Evolutionary conservation across 2,888 invertebrate species (phyloP), one percentile per base, ranked within the genome.

Genomic region (Sinhomidia bicolor): DNA sequence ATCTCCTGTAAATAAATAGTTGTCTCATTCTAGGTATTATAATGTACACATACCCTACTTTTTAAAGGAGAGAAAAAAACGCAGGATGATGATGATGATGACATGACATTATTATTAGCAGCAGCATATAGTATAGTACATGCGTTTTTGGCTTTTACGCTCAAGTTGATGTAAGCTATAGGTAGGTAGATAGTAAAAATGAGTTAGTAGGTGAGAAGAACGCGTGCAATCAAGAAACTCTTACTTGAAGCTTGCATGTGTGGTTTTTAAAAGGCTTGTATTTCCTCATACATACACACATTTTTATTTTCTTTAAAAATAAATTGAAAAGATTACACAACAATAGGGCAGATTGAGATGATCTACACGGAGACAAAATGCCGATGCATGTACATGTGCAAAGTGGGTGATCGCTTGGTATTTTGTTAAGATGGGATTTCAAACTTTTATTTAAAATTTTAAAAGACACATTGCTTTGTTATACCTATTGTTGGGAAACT

Each of bases 41-140:
- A 26, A 74, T n/a, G 54, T 82, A 29, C 47, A 65, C 54, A 74
- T 71, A 57, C 57, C 57, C 68, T 65, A 81, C 41, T 71, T 74
- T 71, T 80, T 71, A 23, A 20, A 44, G 44, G 36, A 2, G 23
- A 9, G 10, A 32, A 54, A 54, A 14, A 54, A 12, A 17, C 17
- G n/a, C n/a, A n/a, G n/a, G 32, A 76, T 76, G 74, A 47, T 44
- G 41, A 26, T 47, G 60, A 80, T 36, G 80, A 80, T 29, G 71
- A 81, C 57, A 32, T 36, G 54, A 54, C 54, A 54, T 54, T 54
- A 17, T 54, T 54, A 54, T 17, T 17, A 54, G 14, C n/a, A 14
- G 5, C 57, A 79, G 9, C 32, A 57, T 17, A 78, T 7, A 10
- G 7, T 36, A 36, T 47, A 54, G 7, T 54, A 54, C 3, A 54